Evolutionary conservation across 2,888 invertebrate genomes (phyloP), one percentile per base, ranked within the genome.

Genomic region (Agrochola circellaris): DNA sequence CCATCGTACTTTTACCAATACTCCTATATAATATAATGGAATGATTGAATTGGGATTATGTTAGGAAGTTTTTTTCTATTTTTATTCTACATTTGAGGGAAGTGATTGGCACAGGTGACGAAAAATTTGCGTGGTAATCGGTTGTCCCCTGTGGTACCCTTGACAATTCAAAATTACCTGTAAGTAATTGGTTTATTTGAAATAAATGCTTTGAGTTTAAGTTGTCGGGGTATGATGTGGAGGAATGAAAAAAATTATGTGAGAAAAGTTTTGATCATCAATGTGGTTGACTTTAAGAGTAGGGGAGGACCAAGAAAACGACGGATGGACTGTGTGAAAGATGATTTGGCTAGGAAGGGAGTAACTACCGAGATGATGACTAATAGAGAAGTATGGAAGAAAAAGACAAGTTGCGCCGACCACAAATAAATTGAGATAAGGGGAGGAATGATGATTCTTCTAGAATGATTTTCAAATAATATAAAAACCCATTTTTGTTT

Each of bases 1-100:
- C 51, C 30, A 26, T 34, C 23, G n/a, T 60, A 42, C 34, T 45
- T 74, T 66, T 65, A 38, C 8, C 30, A 23, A 38, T 74, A 62
- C 2, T 2, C 13, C 15, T 13, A n/a, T n/a, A n/a, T n/a, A n/a
- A n/a, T 45, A n/a, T n/a, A 0, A 48, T 51, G 51, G 20, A 8
- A 34, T 45, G 65, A 51, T 60, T 69, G 30, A 15, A 69, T 75
- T 1, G 20, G 30, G 60, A 30, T 60, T 30, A 26, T 30, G 3
- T 30, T 17, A 8, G 60, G 8, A 30, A 7, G 15, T 60, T 60
- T 60, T 15, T 58, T 15, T n/a, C 5, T 30, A 60, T 60, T 58
- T 58, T 6, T 56, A n/a, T 58, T 58, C 26, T 26, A 58, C 6
- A 5, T 56, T n/a, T 0, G 26, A 26, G n/a, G 48, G 15, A 58